phyloP scores from a whole-genome alignment of 2,888 invertebrate species.

The Drosophila falleni region DNA sequence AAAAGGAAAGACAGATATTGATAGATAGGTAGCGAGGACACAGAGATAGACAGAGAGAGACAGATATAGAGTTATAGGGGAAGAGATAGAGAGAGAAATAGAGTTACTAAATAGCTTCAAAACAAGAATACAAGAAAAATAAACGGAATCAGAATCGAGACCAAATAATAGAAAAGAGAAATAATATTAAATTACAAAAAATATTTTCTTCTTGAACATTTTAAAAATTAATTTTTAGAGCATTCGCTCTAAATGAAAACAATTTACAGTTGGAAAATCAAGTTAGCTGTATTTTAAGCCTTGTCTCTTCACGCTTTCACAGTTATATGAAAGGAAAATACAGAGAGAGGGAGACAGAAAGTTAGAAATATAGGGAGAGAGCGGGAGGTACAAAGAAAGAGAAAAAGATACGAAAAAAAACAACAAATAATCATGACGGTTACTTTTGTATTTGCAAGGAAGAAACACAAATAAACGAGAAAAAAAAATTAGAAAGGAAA shows the following conservation, averaged over 20 bases:
- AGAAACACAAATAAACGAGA: constrained; percentile 31
- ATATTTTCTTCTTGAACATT: constrained; percentile 19
- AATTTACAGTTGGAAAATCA: constrained; percentile 39
- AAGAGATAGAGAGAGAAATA: constrained; percentile 23
- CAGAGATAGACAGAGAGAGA: constrained; percentile 24
- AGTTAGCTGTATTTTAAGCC: constrained; percentile 33
- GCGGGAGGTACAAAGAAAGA: constrained; percentile 4
- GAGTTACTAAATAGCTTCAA: constrained; percentile 42
- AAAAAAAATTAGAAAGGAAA: constrained; percentile 2
- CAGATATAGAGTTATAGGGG: constrained; percentile 16
- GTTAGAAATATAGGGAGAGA: constrained; percentile 6
- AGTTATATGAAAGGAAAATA: constrained; percentile 12
- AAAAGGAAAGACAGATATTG: constrained; percentile 28
- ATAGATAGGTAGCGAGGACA: constrained; percentile 13
- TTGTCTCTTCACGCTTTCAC: constrained; percentile 37
- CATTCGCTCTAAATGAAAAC: constrained; percentile 7
- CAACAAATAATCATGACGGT: constrained; percentile 37
- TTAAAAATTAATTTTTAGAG: background rate
- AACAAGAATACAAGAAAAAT: constrained; percentile 60
- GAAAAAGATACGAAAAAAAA: constrained; percentile 12
- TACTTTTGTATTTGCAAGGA: constrained; percentile 25
- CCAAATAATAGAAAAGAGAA: constrained; percentile 7
- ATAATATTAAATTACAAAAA: constrained; percentile 38
- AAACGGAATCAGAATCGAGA: constrained; percentile 29
- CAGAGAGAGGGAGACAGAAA: constrained; percentile 5